Percentiles rank a stretch among this genome's conserved stretches.
Evolutionary conservation across 1,140 invertebrate species (phyloP).

Genomic region (Limonius californicus): DNA sequence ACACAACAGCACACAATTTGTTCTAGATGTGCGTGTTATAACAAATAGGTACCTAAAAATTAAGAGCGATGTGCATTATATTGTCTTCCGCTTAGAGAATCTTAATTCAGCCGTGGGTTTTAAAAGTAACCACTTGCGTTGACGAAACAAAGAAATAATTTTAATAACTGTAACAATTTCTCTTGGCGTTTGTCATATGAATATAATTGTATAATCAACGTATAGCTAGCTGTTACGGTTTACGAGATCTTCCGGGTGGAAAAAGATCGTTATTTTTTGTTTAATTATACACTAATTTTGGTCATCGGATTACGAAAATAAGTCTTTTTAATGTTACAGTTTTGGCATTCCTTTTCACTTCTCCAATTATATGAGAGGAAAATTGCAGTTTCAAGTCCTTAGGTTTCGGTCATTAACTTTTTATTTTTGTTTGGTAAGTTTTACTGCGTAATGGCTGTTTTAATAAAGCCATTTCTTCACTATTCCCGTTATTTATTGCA

Average conservation of each 20-base stretch:
- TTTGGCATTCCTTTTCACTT: constrained; percentile 10
- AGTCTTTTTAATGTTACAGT: neutral
- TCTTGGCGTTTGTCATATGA: neutral
- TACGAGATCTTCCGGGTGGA: constrained; percentile 6
- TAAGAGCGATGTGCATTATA: too few relatives aligned
- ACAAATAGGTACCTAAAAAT: too few relatives aligned
- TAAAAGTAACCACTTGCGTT: neutral
- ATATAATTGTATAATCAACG: neutral
- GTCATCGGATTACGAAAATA: neutral
- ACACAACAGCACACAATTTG: too few relatives aligned
- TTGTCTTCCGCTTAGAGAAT: neutral
- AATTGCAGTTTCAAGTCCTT: neutral
- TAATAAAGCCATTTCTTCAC: constrained; percentile 9
- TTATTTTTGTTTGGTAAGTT: neutral
- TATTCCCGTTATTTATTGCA: neutral
- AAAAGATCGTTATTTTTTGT: constrained; percentile 4
- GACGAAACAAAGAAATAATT: neutral
- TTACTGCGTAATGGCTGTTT: neutral
- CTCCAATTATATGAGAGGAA: neutral
- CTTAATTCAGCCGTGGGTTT: neutral
- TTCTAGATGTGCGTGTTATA: too few relatives aligned
- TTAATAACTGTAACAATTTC: constrained; percentile 1
- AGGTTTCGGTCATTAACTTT: constrained; percentile 9
- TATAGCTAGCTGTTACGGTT: neutral
- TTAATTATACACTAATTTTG: constrained; percentile 5